phyloP scores from a whole-genome alignment of 2,113 vertebrate genomes.

The Brachirus orientalis region DNA sequence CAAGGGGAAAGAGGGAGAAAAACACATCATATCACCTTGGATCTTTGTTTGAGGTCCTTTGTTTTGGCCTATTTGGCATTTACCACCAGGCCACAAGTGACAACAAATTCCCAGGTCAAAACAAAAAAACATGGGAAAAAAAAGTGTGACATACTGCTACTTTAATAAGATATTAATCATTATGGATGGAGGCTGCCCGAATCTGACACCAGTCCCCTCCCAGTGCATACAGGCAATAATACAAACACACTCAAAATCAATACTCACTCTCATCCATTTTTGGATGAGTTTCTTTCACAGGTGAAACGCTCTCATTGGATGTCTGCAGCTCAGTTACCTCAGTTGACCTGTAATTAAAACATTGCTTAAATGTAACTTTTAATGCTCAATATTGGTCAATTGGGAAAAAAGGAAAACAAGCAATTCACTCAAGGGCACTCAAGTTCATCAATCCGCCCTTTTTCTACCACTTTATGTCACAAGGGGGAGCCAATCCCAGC shows the following conservation, averaged over 20 bases:
- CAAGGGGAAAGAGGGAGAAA: not conserved
- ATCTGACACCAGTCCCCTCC: not conserved
- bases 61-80: not conserved
- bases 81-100: not conserved
- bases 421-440: not conserved
- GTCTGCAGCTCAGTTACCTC: not conserved
- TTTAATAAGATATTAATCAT: constrained; percentile 1
- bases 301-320: not conserved
- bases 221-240: not conserved
- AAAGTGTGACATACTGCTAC: not conserved
- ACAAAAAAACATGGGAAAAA: constrained; percentile 2
- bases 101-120: not conserved
- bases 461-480: no score
- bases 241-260: constrained; percentile 1
- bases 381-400: not conserved
- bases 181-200: not conserved
- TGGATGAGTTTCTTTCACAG: not conserved
- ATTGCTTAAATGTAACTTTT: not conserved
- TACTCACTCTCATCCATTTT: not conserved
- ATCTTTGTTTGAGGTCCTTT: not conserved
- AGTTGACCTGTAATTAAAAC: not conserved
- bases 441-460: no score
- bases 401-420: not conserved
- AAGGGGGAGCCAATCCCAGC: no score
- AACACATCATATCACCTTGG: not conserved